Evolutionary conservation across 1,140 invertebrate genomes (phyloP), one percentile per base, ranked within the genome.

Genomic region (Drusus annulatus): DNA sequence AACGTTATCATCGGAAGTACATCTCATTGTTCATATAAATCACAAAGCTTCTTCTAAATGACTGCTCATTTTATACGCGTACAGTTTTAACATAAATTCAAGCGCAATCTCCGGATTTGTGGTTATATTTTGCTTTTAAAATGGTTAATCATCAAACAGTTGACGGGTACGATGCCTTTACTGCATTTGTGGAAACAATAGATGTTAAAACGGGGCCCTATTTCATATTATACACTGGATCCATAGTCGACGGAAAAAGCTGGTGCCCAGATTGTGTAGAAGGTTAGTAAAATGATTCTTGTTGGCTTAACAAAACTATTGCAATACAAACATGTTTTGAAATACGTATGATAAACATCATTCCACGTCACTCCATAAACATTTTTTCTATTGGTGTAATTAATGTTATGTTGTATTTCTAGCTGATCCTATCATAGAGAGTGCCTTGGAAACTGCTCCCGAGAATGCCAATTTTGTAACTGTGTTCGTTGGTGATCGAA

Each of bases 181-280:
- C 75, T 36, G 25, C 62, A 60, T 83, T 83, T 79, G 76, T 81
- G 3, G 56, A 81, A 52, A 25, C 25, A 3, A 8, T 63, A 17
- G 58, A 71, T 10, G 25, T 21, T 10, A 76, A 77, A 79, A 88
- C 81, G 19, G 63, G 84, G 80, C 84, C 89, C 1, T 89, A 93
- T 36, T 88, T 92, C 84, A 89, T 95, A 16, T 90, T 93, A 21
- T 95, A 93, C 83, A 93, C 90, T 81, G 94, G 94, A 36, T 90
- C 91, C 17, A 94, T 94, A 85, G 84, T 91, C 51, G 86, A 90
- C 83, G 94, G 94, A 6, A 83, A 90, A 65, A 95, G 93, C 85
- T 95, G 94, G 94, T 95, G 94, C 84, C 89, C 92, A 2, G 94
- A 95, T 85, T 95, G 94, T 85, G 92, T 94, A 25, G 90, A 90